These are phyloP conservation scores for Drosophila anomalata DNA, from an alignment of 2,888 invertebrate genomes.

Conservation along the genomic window DNA sequence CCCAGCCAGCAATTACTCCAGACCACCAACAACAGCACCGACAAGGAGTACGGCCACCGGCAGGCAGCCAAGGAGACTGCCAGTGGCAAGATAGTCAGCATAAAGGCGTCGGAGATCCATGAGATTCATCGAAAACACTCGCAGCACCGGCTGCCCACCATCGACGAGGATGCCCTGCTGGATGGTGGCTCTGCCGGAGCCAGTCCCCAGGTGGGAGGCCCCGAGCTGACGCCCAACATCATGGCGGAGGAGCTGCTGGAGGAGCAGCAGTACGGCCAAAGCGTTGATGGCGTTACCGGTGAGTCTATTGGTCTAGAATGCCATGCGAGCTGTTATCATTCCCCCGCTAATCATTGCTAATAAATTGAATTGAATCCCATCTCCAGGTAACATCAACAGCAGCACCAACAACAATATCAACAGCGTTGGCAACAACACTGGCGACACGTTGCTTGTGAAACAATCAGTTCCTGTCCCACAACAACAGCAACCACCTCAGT, in stretches of 20 bases:
- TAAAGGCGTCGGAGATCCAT: conserved; percentile 34
- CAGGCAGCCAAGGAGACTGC: conserved; percentile 33
- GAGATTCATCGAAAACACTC: conserved; percentile 47
- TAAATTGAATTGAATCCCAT: conserved; percentile 13
- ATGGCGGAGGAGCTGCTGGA: conserved; percentile 65
- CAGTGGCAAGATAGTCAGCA: conserved; percentile 25
- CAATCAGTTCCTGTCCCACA: conserved; percentile 45
- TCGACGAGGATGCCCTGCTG: conserved; percentile 77
- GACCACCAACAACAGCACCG: conserved; percentile 54
- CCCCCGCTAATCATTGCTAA: conserved; percentile 16
- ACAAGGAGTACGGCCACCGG: conserved; percentile 36
- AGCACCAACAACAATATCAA: conserved; percentile 35
- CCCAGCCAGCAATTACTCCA: conserved; percentile 9
- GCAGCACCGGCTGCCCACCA: conserved; percentile 78
- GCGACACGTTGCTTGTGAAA: conserved; percentile 44
- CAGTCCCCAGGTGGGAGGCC: conserved; percentile 57
- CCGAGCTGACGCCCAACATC: conserved; percentile 52
- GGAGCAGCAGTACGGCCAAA: conserved; percentile 77
- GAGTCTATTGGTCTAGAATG: conserved; percentile 28
- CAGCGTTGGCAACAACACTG: conserved; percentile 60
- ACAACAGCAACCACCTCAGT: conserved; percentile 45
- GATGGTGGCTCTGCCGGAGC: conserved; percentile 72
- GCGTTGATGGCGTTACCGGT: conserved; percentile 75
- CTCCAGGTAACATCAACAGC: conserved; percentile 74
- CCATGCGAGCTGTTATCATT: not conserved